Base-by-base conservation (phyloP, 2,888 invertebrate genomes). In the Ecliptopera silaceata region DNA sequence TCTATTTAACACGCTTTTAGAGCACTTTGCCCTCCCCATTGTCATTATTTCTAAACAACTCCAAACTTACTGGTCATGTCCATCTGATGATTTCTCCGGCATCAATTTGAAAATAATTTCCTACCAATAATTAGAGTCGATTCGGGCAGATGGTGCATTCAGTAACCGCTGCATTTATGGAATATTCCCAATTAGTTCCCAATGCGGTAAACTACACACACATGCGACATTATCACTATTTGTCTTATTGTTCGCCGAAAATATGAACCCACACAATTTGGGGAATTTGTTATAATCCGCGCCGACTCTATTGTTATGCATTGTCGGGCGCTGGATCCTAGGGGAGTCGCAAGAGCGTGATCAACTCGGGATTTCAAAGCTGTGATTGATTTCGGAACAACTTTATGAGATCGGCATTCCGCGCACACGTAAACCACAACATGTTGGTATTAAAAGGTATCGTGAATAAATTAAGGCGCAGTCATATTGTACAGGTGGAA, bases 201-300 rank as follows among this genome's bases (percentile, higher is more conserved):
- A 90, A 87, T 79, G 86, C 83, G 82, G 81, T 84, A 84, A 83
- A 84, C 84, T 80, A 75, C 79, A 80, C 78, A 75, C 88, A 87
- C 88, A 90, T 89, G 88, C 75, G 89, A 86, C 88, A 87, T 84
- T 88, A 86, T 86, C 84, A 84, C 82, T 84, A 87, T 86, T 86
- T 84, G 86, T 86, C 85, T 86, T 85, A 89, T 90, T 90, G 88
- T 91, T 86, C 71, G 66, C 69, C 75, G 74, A 77, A 84, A 87
- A 86, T 88, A 88, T 89, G 86, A 86, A 89, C 86, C 89, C 86
- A 87, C 86, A 90, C 84, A 84, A 87, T 90, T 88, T 87, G 75
- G 88, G 86, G 88, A 88, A 87, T 88, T 86, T 82, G 87, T 82
- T 86, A 88, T 88, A 90, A 91, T 90, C 90, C 89, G 72, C 82